Base-by-base conservation (phyloP, 2,888 invertebrate species). In the Aromia moschata region DNA sequence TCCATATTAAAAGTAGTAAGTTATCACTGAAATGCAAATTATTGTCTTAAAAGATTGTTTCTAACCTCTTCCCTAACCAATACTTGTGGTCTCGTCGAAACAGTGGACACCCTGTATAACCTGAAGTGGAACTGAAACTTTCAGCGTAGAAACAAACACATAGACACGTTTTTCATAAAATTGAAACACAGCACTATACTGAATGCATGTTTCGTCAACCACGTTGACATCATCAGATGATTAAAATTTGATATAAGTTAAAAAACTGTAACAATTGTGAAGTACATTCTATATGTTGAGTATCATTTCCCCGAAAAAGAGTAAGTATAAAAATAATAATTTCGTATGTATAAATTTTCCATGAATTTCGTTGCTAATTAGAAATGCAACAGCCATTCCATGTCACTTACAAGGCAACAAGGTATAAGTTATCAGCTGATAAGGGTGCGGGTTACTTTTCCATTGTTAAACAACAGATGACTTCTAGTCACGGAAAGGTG, bases 371-470 rank as follows among this genome's bases (percentile, higher is more conserved):
- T 5, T 9, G 4, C 9, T 9, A 25, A 25, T 25, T 25, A 25
- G 25, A 25, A 25, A 25, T 25, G 25, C 25, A 25, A 9, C 25
- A 4, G 9, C n/a, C 25, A 9, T 25, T 25, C 25, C 25, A 38
- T 12, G 38, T 38, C 15, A 31, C 25, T 25, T 9, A 9, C 25
- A 9, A 9, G 9, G 25, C 9, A 14, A 43, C 43, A 16, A 14
- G 11, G 38, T 14, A 12, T 38, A 14, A 12, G 38, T 38, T 43
- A 43, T 43, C 43, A 16, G 14, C 14, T 17, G 43, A 43, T 43
- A 43, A 43, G 15, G 43, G 14, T 25, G 25, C n/a, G 43, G 43
- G 43, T 43, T 43, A 43, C 15, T 43, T 43, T 43, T 43, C 43
- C 43, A 43, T 43, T 43, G 43, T 15, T 43, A 10, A 43, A 43